Evolutionary conservation across 92 coral and sea anemone genomes (phyloP).

Genomic region (Ricordea florida): DNA sequence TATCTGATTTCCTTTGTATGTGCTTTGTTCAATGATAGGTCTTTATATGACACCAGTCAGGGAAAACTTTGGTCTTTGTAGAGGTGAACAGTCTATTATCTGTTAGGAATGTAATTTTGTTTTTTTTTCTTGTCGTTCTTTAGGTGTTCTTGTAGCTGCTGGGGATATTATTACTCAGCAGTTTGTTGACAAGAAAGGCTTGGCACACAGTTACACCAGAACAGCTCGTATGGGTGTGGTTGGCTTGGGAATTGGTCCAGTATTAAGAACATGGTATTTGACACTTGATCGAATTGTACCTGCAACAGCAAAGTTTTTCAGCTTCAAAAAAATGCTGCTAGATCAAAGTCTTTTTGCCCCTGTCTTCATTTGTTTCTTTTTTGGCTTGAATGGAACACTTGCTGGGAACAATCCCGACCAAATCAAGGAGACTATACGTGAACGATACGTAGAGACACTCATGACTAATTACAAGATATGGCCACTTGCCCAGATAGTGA

Average conservation of each 20-base stretch:
- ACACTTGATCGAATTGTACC: conserved; percentile 70
- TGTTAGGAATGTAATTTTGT: no score
- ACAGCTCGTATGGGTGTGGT: conserved; percentile 65
- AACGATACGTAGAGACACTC: conserved; percentile 69
- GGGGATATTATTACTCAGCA: conserved; percentile 93
- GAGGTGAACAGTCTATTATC: no score
- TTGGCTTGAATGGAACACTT: conserved; percentile 54
- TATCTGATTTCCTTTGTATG: no score
- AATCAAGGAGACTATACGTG: conserved; percentile 55
- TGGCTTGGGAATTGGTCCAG: conserved; percentile 66
- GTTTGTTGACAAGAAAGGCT: conserved; percentile 71
- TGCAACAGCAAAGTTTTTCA: conserved; percentile 67
- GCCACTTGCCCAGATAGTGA: conserved; percentile 86
- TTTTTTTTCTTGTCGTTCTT: no score
- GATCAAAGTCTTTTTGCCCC: conserved; percentile 83
- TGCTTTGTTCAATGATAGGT: no score
- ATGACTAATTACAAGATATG: conserved; percentile 82
- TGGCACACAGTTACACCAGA: conserved; percentile 64
- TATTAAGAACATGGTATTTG: conserved; percentile 77
- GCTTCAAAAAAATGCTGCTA: conserved; percentile 78
- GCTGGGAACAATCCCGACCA: conserved; percentile 72
- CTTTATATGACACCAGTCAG: no score
- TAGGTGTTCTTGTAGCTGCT: conserved; percentile 73
- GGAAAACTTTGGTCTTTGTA: no score
- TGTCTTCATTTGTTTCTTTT: conserved; percentile 66